Conservation (phyloP, 2,113 vertebrate genomes). For the Toxotes jaculatrix region DNA sequence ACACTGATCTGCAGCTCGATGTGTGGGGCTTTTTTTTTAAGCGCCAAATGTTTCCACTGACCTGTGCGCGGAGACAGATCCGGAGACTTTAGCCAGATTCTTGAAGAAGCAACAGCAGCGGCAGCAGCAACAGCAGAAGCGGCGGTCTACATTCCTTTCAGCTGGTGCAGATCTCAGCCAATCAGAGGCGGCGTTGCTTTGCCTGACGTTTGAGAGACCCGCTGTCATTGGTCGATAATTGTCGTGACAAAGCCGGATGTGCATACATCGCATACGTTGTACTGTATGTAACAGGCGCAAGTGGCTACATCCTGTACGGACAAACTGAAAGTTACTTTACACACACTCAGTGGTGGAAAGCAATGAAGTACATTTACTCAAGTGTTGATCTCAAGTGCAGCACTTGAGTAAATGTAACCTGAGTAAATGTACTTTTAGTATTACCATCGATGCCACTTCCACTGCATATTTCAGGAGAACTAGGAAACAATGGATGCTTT, state of each 20-base stretch:
- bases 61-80: slow-evolving; percentile 67
- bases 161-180: slow-evolving; percentile 63
- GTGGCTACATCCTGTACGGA: not conserved
- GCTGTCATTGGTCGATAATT: slow-evolving; percentile 68
- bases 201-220: slow-evolving; percentile 43
- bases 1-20: no score
- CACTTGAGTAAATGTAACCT: no score
- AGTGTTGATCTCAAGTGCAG: no score
- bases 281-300: not conserved
- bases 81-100: slow-evolving; percentile 36
- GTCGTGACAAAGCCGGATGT: not conserved
- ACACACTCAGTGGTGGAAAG: not conserved
- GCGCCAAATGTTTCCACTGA: slow-evolving; percentile 56
- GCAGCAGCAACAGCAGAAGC: not conserved
- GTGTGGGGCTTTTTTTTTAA: not conserved
- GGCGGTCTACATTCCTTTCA: slow-evolving; percentile 25
- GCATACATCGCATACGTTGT: not conserved
- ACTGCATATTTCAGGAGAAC: no score
- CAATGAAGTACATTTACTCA: not conserved
- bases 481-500: no score
- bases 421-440: no score
- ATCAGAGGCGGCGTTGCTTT: slow-evolving; percentile 52
- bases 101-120: slow-evolving; percentile 22
- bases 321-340: not conserved
- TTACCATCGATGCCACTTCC: no score